Evolutionary conservation across 2,113 vertebrate species (phyloP), one percentile per base, ranked within the genome.

Genomic region (Nerophis lumbriciformis): DNA sequence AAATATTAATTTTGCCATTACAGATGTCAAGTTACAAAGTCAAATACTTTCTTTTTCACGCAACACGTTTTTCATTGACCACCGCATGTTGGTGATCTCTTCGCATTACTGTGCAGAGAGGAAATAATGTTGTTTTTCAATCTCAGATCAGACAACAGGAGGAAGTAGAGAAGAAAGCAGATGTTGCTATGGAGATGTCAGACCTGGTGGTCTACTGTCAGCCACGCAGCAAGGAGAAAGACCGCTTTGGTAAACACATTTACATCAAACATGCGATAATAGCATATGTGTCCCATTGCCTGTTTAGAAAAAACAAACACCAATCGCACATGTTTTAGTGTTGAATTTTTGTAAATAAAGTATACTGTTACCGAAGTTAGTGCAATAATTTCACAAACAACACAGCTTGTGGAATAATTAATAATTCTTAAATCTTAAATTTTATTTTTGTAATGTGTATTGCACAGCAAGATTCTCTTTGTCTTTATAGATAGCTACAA

Each of bases 201-300:
- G 95, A 98, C 77, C 69, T 98, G 76, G 95, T 97, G 12, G 92
- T 98, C 42, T 99, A 98, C 83, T 99, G 97, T 88, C 95, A 93
- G 65, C 97, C 95, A 0, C 93, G 92, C 65, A 97, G 94, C 90
- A 97, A 97, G 86, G 94, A 94, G 57, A 98, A 98, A 78, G 95
- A 99, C 65, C 91, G 91, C 53, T 92, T 99, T 76, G 93, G 96
- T 99, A 90, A 73, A 38, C 8, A 6, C 73, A 47, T 19, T 38
- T 19, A 55, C 5, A 19, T 37, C 3, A 13, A 13, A 35, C 28
- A 4, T 19, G 19, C 8, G 38, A 42, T 57, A 8, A 39, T 6
- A n/a, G 8, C 35, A 38, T 14, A 6, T 14, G 8, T 42, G 10
- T 52, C 9, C 50, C 28, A 8, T 19, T 21, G 50, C 9, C 19